Conservation (phyloP, 2,888 invertebrate species). For the Aspidapion aeneum region DNA sequence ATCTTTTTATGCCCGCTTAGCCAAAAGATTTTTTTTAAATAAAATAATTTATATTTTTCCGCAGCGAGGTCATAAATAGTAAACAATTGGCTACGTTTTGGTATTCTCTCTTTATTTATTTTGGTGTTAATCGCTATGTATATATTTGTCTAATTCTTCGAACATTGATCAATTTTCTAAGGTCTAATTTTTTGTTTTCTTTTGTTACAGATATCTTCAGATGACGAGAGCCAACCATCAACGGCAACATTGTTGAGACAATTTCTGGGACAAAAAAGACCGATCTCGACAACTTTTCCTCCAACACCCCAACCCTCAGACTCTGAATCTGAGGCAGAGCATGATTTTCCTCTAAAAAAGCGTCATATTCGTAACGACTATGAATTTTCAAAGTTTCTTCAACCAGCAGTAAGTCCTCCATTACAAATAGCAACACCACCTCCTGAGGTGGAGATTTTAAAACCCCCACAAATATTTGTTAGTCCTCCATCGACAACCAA, state of each 20-base stretch:
- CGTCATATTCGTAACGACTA: constrained; percentile 55
- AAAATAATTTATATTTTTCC: no score
- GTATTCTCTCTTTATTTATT: no score
- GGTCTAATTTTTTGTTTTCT: no score
- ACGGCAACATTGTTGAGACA: constrained; percentile 32
- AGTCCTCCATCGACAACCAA: constrained; percentile 3
- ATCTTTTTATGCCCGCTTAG: no score
- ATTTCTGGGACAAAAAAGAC: constrained; percentile 36
- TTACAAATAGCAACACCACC: constrained; percentile 49
- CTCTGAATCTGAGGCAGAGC: constrained; percentile 59
- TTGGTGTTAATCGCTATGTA: no score
- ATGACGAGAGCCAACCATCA: constrained; percentile 34
- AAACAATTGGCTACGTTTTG: no score
- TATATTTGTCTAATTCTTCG: no score
- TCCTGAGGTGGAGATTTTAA: constrained; percentile 19
- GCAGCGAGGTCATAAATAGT: no score
- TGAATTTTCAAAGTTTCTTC: constrained; percentile 16
- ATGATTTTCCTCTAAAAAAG: constrained; percentile 55
- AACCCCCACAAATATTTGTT: constrained; percentile 9
- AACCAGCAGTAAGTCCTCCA: constrained; percentile 28
- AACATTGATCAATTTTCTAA: no score
- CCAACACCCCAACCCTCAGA: constrained; percentile 84
- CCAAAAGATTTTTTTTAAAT: no score
- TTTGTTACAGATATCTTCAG: constrained; percentile 36
- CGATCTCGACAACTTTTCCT: constrained; percentile 33